Conservation (phyloP, 2,113 vertebrate species). For the Clinocottus analis region DNA sequence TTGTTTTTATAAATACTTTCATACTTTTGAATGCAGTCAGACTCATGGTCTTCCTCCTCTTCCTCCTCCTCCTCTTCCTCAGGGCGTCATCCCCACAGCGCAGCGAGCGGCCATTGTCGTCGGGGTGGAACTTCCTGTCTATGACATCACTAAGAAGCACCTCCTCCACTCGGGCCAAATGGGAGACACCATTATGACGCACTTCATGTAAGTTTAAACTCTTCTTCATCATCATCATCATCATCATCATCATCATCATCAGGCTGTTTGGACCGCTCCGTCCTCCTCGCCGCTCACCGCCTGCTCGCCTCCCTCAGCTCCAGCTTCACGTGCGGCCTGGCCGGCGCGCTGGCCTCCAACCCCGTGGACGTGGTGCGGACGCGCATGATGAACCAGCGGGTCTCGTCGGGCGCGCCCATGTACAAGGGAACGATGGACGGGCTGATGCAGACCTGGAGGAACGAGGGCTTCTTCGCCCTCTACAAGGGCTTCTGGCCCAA, state of each 20-base stretch:
- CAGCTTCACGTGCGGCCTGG: conserved; percentile 86
- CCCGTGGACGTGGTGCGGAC: conserved; percentile 87
- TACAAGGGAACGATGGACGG: conserved; percentile 87
- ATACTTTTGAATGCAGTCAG: background rate
- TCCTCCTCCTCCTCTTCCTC: conserved; percentile 16
- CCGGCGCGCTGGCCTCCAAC: conserved; percentile 86
- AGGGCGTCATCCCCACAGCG: conserved; percentile 87
- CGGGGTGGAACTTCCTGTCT: conserved; percentile 87
- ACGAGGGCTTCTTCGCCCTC: conserved; percentile 95
- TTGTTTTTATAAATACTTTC: too few species aligned
- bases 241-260: too few species aligned
- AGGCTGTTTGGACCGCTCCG: too few species aligned
- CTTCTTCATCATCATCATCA: too few species aligned
- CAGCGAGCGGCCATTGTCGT: conserved; percentile 87
- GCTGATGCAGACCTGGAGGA: conserved; percentile 92
- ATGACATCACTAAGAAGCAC: conserved; percentile 88
- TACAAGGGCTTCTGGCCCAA: conserved; percentile 99
- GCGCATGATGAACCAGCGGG: conserved; percentile 88
- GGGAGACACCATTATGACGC: conserved; percentile 85
- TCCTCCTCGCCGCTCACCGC: too few species aligned
- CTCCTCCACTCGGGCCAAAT: conserved; percentile 83
- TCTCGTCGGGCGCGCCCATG: conserved; percentile 76
- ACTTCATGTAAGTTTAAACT: conserved; percentile 81
- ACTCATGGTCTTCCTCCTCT: background rate
- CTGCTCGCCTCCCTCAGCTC: too few species aligned